Evolutionary conservation across 1,140 invertebrate genomes (phyloP).

Genomic region (Fopius arisanus): DNA sequence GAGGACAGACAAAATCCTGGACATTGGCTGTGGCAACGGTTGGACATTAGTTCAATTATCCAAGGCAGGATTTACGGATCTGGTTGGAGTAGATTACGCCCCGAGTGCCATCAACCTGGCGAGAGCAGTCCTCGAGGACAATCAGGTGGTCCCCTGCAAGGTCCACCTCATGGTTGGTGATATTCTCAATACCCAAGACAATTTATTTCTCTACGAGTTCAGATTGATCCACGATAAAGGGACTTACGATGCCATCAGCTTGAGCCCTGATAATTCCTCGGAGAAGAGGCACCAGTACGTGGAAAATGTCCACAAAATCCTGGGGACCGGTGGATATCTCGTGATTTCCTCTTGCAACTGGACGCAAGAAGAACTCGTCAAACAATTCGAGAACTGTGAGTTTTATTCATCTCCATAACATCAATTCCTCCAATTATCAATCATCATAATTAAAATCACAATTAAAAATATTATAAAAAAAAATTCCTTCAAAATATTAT

Average conservation of each 20-base stretch:
- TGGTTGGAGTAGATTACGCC: constrained; percentile 88
- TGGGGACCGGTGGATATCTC: constrained; percentile 73
- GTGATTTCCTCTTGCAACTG: constrained; percentile 95
- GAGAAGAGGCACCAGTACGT: constrained; percentile 75
- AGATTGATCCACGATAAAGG: constrained; percentile 87
- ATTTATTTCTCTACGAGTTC: constrained; percentile 60
- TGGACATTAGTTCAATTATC: constrained; percentile 81
- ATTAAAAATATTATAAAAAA: too few species aligned
- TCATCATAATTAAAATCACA: too few species aligned
- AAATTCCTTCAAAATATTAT: too few species aligned
- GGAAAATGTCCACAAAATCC: constrained; percentile 69
- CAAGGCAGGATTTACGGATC: constrained; percentile 75
- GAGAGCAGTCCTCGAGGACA: constrained; percentile 68
- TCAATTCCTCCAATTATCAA: too few species aligned
- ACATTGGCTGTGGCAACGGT: constrained; percentile 91
- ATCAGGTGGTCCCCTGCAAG: constrained; percentile 51
- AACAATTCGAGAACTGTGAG: constrained; percentile 73
- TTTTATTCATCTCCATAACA: too few species aligned
- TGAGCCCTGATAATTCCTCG: constrained; percentile 75
- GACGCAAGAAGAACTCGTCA: constrained; percentile 83
- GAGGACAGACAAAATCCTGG: constrained; percentile 67
- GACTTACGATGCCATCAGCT: constrained; percentile 91
- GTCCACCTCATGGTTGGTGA: constrained; percentile 72
- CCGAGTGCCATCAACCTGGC: constrained; percentile 80
- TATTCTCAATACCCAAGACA: constrained; percentile 60